phyloP scores from a whole-genome alignment of 2,797 vertebrate species.

The Tragopan temminckii region DNA sequence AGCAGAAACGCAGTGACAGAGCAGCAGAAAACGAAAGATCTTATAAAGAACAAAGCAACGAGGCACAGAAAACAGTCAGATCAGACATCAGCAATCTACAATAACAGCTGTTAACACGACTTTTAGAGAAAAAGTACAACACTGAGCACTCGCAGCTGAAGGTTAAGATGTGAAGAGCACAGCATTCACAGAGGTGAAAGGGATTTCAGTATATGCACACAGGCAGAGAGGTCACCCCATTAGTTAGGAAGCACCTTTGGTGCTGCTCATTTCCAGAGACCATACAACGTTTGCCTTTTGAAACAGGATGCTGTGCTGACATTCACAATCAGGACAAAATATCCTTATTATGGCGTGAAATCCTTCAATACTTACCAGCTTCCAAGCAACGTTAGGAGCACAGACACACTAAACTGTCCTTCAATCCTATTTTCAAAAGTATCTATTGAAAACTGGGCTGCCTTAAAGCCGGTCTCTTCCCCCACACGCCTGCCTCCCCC shows the following conservation, averaged over 20 bases:
- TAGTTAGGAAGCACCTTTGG: neutral
- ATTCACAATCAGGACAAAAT: accelerated
- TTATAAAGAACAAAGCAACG: slow-evolving; percentile 81
- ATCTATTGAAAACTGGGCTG: neutral
- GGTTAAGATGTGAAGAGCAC: slow-evolving; percentile 21
- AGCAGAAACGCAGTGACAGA: slow-evolving; percentile 85
- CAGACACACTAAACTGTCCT: neutral
- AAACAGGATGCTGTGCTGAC: neutral
- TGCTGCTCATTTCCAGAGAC: neutral
- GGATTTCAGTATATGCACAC: neutral
- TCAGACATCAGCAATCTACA: slow-evolving; percentile 71
- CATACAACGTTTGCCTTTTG: accelerated
- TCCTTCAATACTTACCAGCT: slow-evolving; percentile 14
- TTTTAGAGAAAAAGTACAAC: slow-evolving; percentile 60
- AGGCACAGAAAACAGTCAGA: slow-evolving; percentile 83
- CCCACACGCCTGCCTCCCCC: neutral
- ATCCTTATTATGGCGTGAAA: neutral
- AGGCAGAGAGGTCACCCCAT: neutral
- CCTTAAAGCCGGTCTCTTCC: neutral
- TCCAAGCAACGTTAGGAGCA: neutral
- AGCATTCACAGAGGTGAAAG: neutral
- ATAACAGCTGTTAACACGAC: slow-evolving; percentile 73
- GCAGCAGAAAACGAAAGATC: slow-evolving; percentile 81
- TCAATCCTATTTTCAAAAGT: slow-evolving; percentile 22
- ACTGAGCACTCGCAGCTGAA: slow-evolving; percentile 34